Conservation (phyloP, 2,888 invertebrate genomes). For the Trileptium ribeirensis region DNA sequence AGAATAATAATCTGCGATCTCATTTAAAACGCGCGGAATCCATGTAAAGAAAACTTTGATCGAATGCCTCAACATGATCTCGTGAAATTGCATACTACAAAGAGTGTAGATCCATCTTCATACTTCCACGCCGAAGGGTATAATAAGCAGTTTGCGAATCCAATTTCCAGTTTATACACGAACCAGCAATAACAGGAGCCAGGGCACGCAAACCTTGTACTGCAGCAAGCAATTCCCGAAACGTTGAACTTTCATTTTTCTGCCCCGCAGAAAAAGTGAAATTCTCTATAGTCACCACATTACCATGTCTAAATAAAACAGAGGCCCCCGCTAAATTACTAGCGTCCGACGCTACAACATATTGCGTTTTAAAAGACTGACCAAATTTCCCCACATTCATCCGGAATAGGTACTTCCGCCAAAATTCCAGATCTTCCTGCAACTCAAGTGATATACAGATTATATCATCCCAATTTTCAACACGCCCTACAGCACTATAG, state of each 20-base stretch:
- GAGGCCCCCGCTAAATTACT: conserved; percentile 2
- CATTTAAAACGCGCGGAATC: not conserved
- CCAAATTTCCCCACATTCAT: too few species aligned
- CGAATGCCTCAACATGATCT: too few species aligned
- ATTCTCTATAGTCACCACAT: not conserved
- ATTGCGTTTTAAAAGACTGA: too few species aligned
- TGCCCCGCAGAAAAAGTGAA: conserved; percentile 3
- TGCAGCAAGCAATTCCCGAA: not conserved
- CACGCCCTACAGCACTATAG: too few species aligned
- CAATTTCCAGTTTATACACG: not conserved
- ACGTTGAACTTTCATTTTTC: not conserved
- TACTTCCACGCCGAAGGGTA: not conserved
- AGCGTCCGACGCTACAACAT: not conserved
- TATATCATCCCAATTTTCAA: too few species aligned
- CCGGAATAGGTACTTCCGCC: too few species aligned
- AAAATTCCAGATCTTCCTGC: too few species aligned
- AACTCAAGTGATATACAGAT: too few species aligned
- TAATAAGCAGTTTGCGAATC: not conserved
- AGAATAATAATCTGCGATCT: not conserved
- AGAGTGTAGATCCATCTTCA: not conserved
- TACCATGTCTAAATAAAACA: not conserved
- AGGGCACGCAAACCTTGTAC: not conserved
- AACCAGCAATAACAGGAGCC: not conserved
- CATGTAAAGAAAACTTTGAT: too few species aligned
- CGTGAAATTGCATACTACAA: too few species aligned